Evolutionary conservation across 2,113 vertebrate genomes (phyloP), one percentile per base, ranked within the genome.

Genomic region (Alexandromys fortis): DNA sequence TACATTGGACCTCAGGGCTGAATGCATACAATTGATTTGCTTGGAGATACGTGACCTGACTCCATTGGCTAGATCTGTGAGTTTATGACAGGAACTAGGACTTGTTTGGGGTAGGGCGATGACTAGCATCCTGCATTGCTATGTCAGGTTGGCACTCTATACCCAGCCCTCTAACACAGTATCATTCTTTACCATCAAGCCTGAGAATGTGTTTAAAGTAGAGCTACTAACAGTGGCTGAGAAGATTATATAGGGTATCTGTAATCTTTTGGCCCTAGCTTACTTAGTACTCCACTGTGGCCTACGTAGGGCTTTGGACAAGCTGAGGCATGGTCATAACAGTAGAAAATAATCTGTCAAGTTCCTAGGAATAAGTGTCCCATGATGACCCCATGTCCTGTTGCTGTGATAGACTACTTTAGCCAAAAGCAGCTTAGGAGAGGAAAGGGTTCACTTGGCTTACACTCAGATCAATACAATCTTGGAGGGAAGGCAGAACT

Each of bases 261-360:
- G 5, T 76, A 91, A 83, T 75, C 58, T 22, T 95, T 91, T 65
- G 78, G 45, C 47, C 82, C n/a, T 72, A 52, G 24, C 6, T 61
- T 55, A 38, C 6, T 61, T 55, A 38, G 30, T 28, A 19, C 21
- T 55, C 26, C 11, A 0, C 65, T 58, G n/a, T 35, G 52, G 26
- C 42, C 91, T 45, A 28, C 8, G 2, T 6, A 81, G 58, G 26
- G 26, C 70, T 91, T 86, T 65, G 38, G 28, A 83, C 17, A 3
- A 65, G 11, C 5, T 21, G 7, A 21, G 61, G 8, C 1, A 12
- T 58, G 49, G 45, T 38, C 38, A 16, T 75, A 83, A 5, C 38
- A 22, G 17, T 79, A 21, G 79, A 68, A 70, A 68, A 70, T 38
- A 16, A n/a, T 38, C 58, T 42, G 38, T n/a, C 8, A 65, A 35